Evolutionary conservation across 1,140 invertebrate genomes (phyloP).

Genomic region (Aphelenchoides besseyi): DNA sequence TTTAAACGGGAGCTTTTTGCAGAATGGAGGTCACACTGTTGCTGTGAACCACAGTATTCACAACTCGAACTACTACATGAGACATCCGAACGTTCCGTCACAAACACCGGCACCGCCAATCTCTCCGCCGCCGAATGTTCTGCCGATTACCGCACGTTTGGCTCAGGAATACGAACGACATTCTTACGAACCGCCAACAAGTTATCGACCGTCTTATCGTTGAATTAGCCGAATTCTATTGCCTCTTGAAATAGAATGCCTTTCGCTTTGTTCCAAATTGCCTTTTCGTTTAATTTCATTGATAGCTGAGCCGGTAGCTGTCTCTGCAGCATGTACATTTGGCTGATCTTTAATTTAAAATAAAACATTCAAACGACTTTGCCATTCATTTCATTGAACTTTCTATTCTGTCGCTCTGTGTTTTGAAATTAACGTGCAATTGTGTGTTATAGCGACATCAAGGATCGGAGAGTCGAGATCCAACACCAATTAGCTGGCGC

Average conservation of each 20-base stretch:
- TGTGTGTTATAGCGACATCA: not conserved
- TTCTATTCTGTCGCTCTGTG: not conserved
- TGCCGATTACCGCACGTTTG: not conserved
- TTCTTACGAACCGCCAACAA: slow-evolving; percentile 5
- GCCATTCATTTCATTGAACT: not conserved
- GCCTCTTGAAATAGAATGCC: not conserved
- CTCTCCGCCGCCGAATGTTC: not conserved
- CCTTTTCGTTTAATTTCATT: not conserved
- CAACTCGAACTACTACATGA: not conserved
- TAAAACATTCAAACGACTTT: not conserved
- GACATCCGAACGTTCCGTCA: not conserved
- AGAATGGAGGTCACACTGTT: not conserved
- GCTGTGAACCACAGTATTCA: not conserved
- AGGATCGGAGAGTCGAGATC: not conserved
- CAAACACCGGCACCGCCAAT: not conserved
- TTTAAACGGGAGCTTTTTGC: not conserved
- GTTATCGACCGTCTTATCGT: slow-evolving; percentile 1
- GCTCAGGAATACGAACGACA: slow-evolving; percentile 10
- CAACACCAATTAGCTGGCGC: slow-evolving; percentile 4
- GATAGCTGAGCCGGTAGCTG: not conserved
- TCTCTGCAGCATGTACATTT: not conserved
- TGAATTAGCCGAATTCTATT: not conserved
- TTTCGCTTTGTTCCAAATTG: not conserved
- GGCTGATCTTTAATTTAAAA: not conserved
- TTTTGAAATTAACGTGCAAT: not conserved